Evolutionary conservation across 2,797 vertebrate species (phyloP).

Genomic region (Nothura maculosa): DNA sequence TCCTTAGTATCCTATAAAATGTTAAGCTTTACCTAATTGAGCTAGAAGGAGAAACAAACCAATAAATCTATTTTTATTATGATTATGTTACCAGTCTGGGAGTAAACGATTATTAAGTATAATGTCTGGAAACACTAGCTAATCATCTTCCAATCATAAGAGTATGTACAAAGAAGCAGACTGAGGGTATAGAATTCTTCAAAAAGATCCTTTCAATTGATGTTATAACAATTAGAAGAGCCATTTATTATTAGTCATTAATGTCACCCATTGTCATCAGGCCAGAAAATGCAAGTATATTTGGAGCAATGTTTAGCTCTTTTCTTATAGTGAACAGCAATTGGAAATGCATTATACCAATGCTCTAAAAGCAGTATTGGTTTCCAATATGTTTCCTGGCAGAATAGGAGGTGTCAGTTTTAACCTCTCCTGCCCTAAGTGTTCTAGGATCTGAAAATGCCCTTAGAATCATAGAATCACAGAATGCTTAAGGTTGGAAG

Average conservation of each 20-base stretch:
- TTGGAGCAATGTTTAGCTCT: not conserved
- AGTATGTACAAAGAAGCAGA: not conserved
- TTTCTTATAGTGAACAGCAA: not conserved
- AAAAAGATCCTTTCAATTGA: not conserved
- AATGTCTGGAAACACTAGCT: not conserved
- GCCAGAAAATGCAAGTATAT: not conserved
- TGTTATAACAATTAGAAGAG: not conserved
- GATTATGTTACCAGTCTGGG: conserved; percentile 10
- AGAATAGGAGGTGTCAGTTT: not conserved
- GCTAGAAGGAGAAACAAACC: conserved; percentile 36
- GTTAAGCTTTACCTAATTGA: conserved; percentile 27
- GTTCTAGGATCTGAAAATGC: not conserved
- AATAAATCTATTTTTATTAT: conserved; percentile 52
- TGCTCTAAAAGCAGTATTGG: not conserved
- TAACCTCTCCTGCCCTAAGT: not conserved
- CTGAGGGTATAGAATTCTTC: not conserved
- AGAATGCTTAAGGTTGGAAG: too few species aligned
- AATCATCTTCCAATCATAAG: not conserved
- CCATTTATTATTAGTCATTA: not conserved
- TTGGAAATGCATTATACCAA: not conserved
- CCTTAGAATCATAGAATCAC: too few species aligned
- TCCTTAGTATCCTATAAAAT: conserved; percentile 22
- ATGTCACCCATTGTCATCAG: not conserved
- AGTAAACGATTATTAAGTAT: conserved; percentile 34
- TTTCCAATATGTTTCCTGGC: not conserved